Conservation (phyloP, 2,113 vertebrate species). For the Blennius ocellaris region DNA sequence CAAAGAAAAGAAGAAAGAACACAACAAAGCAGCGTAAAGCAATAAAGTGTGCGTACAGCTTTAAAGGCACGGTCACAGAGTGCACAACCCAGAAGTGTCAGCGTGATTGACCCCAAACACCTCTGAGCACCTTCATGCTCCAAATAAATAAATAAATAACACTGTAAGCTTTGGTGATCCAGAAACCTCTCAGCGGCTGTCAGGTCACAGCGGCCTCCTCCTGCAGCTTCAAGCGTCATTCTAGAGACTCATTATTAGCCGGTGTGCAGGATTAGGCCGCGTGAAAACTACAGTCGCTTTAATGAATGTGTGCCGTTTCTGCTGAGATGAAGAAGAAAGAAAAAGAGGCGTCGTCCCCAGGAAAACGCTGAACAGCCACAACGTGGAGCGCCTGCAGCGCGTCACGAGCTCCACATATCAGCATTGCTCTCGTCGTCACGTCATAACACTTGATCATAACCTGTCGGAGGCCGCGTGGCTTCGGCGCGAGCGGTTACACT, state of each 20-base stretch:
- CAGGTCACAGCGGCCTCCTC: not conserved
- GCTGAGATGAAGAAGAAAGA: slow-evolving; percentile 35
- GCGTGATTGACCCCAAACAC: not conserved
- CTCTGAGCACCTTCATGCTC: not conserved
- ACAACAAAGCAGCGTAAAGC: too few relatives aligned
- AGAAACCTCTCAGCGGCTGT: not conserved
- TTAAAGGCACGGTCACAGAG: too few relatives aligned
- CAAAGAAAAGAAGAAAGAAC: too few relatives aligned
- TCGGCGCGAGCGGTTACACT: slow-evolving; percentile 44
- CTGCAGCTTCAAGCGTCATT: not conserved
- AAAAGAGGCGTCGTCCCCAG: slow-evolving; percentile 51
- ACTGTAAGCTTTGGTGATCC: not conserved
- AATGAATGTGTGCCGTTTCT: slow-evolving; percentile 56
- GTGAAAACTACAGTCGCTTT: slow-evolving; percentile 30
- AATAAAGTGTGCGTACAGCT: too few relatives aligned
- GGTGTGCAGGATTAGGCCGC: slow-evolving; percentile 1
- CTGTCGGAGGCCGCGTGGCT: slow-evolving; percentile 53
- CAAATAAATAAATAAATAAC: slow-evolving; percentile 2
- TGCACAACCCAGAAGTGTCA: not conserved
- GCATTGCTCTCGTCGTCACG: slow-evolving; percentile 66
- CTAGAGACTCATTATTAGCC: slow-evolving; percentile 31
- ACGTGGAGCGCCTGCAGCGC: slow-evolving; percentile 42
- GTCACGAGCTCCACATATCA: slow-evolving; percentile 60
- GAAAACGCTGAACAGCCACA: slow-evolving; percentile 62
- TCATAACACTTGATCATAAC: slow-evolving; percentile 64